Conservation (phyloP, 2,113 vertebrate genomes). For the Phainopepla nitens region DNA sequence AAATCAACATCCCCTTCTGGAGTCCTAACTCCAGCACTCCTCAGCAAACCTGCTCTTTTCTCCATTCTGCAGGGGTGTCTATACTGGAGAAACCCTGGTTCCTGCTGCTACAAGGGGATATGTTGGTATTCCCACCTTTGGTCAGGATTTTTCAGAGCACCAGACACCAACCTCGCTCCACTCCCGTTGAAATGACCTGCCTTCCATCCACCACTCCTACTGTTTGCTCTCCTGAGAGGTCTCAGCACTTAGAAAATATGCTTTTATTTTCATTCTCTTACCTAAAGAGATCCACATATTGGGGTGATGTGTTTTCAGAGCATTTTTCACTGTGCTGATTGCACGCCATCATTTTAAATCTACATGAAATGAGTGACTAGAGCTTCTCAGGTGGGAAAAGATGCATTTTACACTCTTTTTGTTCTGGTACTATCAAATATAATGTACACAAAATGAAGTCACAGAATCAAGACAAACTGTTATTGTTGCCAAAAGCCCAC, state of each 20-base stretch:
- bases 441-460: neutral
- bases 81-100: neutral
- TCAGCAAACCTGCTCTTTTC: neutral
- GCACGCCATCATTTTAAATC: neutral
- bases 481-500: neutral
- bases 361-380: neutral
- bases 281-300: neutral
- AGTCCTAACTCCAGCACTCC: neutral
- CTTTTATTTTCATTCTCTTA: neutral
- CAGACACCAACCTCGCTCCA: fast-evolving
- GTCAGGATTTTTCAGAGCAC: neutral
- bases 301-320: neutral
- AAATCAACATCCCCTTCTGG: neutral
- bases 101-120: fast-evolving
- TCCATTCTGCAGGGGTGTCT: neutral
- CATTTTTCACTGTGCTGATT: neutral
- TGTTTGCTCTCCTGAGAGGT: neutral
- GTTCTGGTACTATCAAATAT: neutral
- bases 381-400: neutral
- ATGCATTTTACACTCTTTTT: neutral
- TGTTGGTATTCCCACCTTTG: neutral
- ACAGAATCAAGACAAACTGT: neutral
- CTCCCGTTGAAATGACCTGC: neutral
- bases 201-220: neutral
- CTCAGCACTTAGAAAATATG: neutral